Conservation (phyloP, 2,113 vertebrate genomes). For the Daphoenositta chrysoptera region DNA sequence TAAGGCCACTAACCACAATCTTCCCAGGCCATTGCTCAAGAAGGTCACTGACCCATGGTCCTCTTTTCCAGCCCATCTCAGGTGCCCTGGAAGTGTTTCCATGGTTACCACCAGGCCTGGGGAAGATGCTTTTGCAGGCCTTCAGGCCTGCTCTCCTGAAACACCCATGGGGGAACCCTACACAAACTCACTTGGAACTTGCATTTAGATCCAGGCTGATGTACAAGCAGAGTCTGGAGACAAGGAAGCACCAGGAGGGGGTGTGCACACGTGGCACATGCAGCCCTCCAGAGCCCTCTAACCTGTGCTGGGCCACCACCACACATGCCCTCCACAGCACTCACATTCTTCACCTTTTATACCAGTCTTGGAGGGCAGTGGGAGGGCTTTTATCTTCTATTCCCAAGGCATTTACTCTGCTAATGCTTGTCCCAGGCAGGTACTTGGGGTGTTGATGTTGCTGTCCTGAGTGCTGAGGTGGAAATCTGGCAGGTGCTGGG, state of each 20-base stretch:
- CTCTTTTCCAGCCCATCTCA: too few relatives aligned
- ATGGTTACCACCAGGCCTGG: too few relatives aligned
- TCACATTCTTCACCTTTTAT: not conserved
- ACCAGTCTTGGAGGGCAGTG: not conserved
- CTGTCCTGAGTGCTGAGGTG: not conserved
- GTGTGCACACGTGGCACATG: fast-evolving
- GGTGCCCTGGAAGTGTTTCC: too few relatives aligned
- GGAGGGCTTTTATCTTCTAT: not conserved
- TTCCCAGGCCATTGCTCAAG: too few relatives aligned
- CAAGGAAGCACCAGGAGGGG: not conserved
- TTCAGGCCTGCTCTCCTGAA: too few relatives aligned
- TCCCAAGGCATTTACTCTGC: not conserved
- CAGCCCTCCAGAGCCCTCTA: not conserved
- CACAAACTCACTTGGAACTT: not conserved
- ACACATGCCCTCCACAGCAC: not conserved
- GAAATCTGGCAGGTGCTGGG: not conserved
- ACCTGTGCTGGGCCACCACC: not conserved
- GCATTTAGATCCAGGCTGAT: not conserved
- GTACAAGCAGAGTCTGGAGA: not conserved
- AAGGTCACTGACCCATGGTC: too few relatives aligned
- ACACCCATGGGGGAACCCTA: too few relatives aligned
- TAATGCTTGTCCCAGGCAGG: not conserved
- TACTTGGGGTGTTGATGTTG: not conserved
- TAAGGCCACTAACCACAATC: too few relatives aligned
- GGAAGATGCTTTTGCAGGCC: too few relatives aligned